Conservation (phyloP, 30 jellyfish, hydroid and myxozoan genomes). For the Hydractinia symbiolongicarpus region DNA sequence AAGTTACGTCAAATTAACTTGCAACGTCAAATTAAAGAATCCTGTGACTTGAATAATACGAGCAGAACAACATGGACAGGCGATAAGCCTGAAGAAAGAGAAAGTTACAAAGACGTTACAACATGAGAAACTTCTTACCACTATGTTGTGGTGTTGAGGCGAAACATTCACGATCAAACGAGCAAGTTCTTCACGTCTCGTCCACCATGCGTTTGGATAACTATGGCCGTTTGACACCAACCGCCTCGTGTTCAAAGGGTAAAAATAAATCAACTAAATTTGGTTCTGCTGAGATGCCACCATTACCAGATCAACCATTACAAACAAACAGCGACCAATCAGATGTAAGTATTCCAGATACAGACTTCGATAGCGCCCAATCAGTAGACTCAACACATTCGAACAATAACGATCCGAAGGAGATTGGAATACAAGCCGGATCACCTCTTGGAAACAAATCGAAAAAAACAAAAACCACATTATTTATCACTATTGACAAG, state of each 20-base stretch:
- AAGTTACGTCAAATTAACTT: too few relatives aligned
- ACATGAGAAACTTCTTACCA: neutral
- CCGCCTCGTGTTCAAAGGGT: neutral
- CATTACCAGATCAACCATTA: neutral
- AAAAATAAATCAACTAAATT: neutral
- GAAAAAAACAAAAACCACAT: neutral
- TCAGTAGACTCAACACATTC: neutral
- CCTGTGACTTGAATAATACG: too few relatives aligned
- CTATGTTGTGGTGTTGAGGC: neutral
- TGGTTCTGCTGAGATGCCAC: neutral
- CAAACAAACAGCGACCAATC: neutral
- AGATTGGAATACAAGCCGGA: slow-evolving; percentile 1
- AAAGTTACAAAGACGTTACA: neutral
- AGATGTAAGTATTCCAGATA: neutral
- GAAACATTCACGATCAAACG: neutral
- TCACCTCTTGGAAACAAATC: neutral
- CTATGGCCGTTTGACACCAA: neutral
- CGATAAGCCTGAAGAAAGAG: too few relatives aligned
- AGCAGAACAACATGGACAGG: too few relatives aligned
- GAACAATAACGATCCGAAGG: neutral
- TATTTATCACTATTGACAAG: neutral
- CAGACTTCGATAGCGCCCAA: neutral
- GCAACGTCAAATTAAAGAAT: too few relatives aligned
- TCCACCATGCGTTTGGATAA: neutral
- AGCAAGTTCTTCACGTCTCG: neutral